Percentiles rank a stretch among this genome's conserved stretches.
Evolutionary conservation across 2,113 vertebrate genomes (phyloP).

Genomic region (Notarius lentiginosus): DNA sequence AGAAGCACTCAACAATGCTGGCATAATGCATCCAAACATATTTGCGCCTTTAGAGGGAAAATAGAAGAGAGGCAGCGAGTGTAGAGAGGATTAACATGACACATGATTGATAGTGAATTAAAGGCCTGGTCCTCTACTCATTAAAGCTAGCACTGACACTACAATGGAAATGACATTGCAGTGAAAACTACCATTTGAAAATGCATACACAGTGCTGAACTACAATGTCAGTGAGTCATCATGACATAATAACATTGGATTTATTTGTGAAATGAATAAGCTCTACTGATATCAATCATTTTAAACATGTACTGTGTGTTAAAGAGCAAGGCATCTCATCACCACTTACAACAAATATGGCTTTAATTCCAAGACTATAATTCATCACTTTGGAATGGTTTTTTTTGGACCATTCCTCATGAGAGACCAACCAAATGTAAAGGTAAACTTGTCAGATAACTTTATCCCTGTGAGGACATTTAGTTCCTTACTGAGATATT

Average conservation of each 20-base stretch:
- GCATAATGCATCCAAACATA: constrained; percentile 48
- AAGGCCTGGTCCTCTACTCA: constrained; percentile 37
- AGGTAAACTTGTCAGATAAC: background rate
- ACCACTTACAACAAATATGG: background rate
- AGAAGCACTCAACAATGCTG: constrained; percentile 26
- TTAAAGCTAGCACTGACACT: constrained; percentile 37
- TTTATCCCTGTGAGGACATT: background rate
- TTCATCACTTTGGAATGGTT: background rate
- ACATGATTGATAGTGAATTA: constrained; percentile 43
- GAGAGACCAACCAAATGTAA: background rate
- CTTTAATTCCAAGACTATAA: background rate
- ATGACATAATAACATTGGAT: constrained; percentile 26
- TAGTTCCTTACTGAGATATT: background rate
- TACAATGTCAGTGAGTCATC: constrained; percentile 15
- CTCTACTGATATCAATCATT: constrained; percentile 19
- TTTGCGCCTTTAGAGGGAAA: constrained; percentile 32
- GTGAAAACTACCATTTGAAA: constrained; percentile 20
- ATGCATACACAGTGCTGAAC: constrained; percentile 8
- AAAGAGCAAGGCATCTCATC: background rate
- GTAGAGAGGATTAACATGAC: constrained; percentile 35
- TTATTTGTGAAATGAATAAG: constrained; percentile 24
- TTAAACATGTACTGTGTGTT: background rate
- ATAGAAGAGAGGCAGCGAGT: constrained; percentile 24
- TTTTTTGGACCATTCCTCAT: background rate
- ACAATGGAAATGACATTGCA: constrained; percentile 42